Base-by-base conservation (phyloP, 2,888 invertebrate species). In the Cheilosia vulpina region DNA sequence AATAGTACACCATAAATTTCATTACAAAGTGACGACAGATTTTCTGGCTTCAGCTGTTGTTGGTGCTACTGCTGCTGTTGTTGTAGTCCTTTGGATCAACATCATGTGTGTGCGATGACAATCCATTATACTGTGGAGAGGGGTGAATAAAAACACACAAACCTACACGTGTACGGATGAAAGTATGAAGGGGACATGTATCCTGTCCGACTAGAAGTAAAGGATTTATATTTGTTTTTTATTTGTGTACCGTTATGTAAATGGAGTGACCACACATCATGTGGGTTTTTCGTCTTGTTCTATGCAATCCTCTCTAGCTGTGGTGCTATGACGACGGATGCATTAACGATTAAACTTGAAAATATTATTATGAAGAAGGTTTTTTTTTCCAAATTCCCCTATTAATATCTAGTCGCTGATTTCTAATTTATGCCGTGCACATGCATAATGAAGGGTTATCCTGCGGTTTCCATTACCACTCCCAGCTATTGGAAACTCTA, bases 1-100 rank as follows among this genome's bases (percentile, higher is more conserved):
- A 58, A 71, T 80, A 60, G 84, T 80, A 71, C 43, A 41, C 71
- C 71, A 84, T 84, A 76, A 84, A 84, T 84, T 84, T 80, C 75
- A 75, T 80, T 80, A 66, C 79, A 76, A 80, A 80, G 80, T 75
- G 80, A 80, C 53, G 80, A 84, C 84, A 84, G 80, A 84, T 80
- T 80, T 75, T 71, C 80, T 84, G 73, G 69, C 80, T 75, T 71
- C 47, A 55, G 57, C 71, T 77, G 69, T 9, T 81, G 63, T 9
- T 81, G 53, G 50, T 50, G 24, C 21, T 31, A 5, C 45, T 19
- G 31, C 9, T 19, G 2, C 43, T 43, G 47, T 47, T 58, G 62
- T 11, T 71, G 62, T 41, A 43, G 65, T 65, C 52, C 75, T 27
- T 21, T 75, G 75, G 52, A 80, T 80, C 69, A 75, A 75, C 73